Conservation (phyloP, 2,797 vertebrate genomes). For the Gymnoscopelus microlampas region DNA sequence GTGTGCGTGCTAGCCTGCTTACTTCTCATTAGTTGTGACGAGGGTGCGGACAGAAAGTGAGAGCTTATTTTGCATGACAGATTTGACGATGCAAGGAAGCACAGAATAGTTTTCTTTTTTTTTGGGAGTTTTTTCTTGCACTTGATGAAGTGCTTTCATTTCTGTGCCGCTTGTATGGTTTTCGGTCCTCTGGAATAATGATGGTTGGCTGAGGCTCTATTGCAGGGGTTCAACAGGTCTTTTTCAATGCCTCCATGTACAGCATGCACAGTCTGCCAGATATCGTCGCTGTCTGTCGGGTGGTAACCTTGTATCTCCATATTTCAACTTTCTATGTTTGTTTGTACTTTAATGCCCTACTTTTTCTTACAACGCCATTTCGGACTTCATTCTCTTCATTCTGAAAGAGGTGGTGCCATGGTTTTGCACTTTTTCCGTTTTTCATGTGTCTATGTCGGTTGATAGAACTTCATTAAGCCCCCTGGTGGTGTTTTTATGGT, state of each 20-base stretch:
- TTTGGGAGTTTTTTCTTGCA: not conserved
- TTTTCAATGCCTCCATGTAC: constrained; percentile 10
- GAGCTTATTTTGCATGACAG: constrained; percentile 37
- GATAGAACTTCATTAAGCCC: too few relatives aligned
- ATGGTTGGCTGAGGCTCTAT: constrained; percentile 10
- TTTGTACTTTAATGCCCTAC: too few relatives aligned
- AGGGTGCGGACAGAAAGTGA: constrained; percentile 25
- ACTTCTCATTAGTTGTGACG: not conserved
- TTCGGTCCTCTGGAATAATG: constrained; percentile 11
- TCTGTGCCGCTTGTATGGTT: constrained; percentile 22
- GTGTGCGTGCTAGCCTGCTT: not conserved
- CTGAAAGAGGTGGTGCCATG: too few relatives aligned
- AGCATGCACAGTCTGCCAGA: too few relatives aligned
- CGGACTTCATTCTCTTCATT: too few relatives aligned
- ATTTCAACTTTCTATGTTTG: too few relatives aligned
- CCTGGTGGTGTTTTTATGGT: too few relatives aligned
- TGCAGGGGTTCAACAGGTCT: constrained; percentile 9
- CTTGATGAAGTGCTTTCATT: constrained; percentile 25
- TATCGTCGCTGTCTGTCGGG: too few relatives aligned
- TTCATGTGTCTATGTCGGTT: too few relatives aligned
- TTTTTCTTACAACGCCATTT: too few relatives aligned
- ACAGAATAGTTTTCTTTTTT: not conserved
- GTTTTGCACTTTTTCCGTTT: too few relatives aligned
- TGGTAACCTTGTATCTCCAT: too few relatives aligned
- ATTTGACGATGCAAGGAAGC: constrained; percentile 17